Conservation (phyloP, 2,888 invertebrate genomes). For the Tetragonula carbonaria region DNA sequence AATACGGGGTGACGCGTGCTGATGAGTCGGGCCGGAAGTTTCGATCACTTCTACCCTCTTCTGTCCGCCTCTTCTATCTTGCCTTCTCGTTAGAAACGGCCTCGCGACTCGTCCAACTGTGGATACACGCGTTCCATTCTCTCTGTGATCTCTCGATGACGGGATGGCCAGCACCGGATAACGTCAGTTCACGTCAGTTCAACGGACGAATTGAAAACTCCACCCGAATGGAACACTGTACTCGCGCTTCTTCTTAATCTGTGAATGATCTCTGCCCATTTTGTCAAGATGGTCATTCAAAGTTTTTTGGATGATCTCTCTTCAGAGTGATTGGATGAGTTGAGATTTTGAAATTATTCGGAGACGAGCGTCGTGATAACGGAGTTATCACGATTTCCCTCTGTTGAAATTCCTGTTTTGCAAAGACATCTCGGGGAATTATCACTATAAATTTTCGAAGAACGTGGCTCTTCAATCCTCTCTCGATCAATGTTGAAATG, state of each 20-base stretch:
- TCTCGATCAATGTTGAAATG: too few relatives aligned
- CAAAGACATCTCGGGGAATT: too few relatives aligned
- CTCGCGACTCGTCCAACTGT: slow-evolving; percentile 22
- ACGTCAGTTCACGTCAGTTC: neutral
- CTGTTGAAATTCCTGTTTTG: too few relatives aligned
- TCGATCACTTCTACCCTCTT: slow-evolving; percentile 69
- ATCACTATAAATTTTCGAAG: too few relatives aligned
- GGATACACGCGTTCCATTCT: neutral
- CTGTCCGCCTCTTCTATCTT: slow-evolving; percentile 5
- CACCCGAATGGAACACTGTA: neutral
- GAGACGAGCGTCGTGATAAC: too few relatives aligned
- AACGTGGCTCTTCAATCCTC: too few relatives aligned
- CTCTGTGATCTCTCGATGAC: slow-evolving; percentile 34
- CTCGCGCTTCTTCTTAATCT: neutral
- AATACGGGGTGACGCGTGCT: slow-evolving; percentile 81
- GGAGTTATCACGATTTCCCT: too few relatives aligned
- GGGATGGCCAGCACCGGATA: neutral
- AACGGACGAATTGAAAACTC: neutral
- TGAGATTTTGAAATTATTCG: too few relatives aligned
- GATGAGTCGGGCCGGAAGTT: slow-evolving; percentile 81
- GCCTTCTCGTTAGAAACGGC: slow-evolving; percentile 59
- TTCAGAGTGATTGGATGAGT: too few relatives aligned
- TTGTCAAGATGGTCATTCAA: too few relatives aligned
- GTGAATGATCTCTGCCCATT: too few relatives aligned
- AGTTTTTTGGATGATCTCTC: too few relatives aligned